A percentile compares a stretch with the other conserved stretches of the same genome.
Conservation (phyloP, 2,888 invertebrate species). For the Habroteleia sp. region DNA sequence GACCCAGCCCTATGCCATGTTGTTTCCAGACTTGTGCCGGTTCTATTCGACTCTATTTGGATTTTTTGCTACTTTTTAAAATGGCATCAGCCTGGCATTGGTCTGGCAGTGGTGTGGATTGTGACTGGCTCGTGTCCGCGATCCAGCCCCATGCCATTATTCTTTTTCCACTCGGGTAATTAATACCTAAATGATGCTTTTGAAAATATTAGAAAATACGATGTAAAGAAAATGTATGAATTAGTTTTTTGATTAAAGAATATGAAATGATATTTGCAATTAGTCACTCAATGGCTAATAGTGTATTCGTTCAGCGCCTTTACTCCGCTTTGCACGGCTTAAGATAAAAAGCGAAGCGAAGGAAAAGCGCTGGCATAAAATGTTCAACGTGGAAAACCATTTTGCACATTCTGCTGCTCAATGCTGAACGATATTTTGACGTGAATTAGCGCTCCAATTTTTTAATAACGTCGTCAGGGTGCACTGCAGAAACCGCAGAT, state of each 20-base stretch:
- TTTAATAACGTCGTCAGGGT: slow-evolving; percentile 60
- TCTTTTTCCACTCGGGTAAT: too few species aligned
- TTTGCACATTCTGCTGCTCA: slow-evolving; percentile 38
- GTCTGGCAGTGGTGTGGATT: too few species aligned
- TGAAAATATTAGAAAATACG: too few species aligned
- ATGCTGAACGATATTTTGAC: slow-evolving; percentile 36
- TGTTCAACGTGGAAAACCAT: slow-evolving; percentile 28
- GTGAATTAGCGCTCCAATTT: slow-evolving; percentile 64
- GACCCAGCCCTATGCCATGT: too few species aligned
- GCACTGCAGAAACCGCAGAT: slow-evolving; percentile 37
- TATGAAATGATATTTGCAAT: slow-evolving; percentile 3
- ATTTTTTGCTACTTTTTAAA: too few species aligned
- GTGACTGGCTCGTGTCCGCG: too few species aligned
- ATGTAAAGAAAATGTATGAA: too few species aligned
- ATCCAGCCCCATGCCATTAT: too few species aligned
- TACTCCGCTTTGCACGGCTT: slow-evolving; percentile 13
- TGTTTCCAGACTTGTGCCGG: too few species aligned
- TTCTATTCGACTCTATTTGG: too few species aligned
- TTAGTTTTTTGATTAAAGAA: slow-evolving; percentile 11
- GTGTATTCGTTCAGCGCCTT: slow-evolving; percentile 19
- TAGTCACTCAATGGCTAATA: slow-evolving; percentile 16
- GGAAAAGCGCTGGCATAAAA: slow-evolving; percentile 30
- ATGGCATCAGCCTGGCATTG: too few species aligned
- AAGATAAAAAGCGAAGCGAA: slow-evolving; percentile 37
- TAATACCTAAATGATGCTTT: too few species aligned